A percentile compares a stretch with the other conserved stretches of the same genome.
Conservation (phyloP, 2,888 invertebrate species). For the Schrankia costaestrigalis region DNA sequence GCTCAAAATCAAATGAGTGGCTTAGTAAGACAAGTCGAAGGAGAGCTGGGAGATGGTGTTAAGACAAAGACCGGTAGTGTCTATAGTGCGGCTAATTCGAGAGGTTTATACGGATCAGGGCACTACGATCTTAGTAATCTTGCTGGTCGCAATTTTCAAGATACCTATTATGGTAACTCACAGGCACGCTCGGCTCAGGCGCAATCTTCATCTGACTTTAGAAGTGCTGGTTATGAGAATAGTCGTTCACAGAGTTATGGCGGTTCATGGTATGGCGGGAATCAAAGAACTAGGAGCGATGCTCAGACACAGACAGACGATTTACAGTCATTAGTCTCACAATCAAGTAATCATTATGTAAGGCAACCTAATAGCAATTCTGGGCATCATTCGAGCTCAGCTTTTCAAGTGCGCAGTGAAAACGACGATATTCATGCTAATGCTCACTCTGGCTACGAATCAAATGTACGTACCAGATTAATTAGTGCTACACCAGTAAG, state of each 20-base stretch:
- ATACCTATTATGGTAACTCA: slow-evolving; percentile 37
- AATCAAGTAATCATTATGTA: slow-evolving; percentile 34
- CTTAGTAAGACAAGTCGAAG: slow-evolving; percentile 62
- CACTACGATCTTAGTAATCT: slow-evolving; percentile 60
- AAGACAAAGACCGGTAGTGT: slow-evolving; percentile 62
- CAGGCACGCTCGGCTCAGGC: slow-evolving; percentile 40
- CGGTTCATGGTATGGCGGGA: slow-evolving; percentile 23
- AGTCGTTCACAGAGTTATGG: slow-evolving; percentile 33
- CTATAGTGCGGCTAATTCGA: slow-evolving; percentile 65
- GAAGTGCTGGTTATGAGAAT: slow-evolving; percentile 29
- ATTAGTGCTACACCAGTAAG: slow-evolving; percentile 50
- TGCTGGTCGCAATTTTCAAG: slow-evolving; percentile 65
- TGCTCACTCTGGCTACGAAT: slow-evolving; percentile 34
- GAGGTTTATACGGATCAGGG: slow-evolving; percentile 66
- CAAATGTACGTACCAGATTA: slow-evolving; percentile 39
- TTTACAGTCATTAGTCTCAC: slow-evolving; percentile 39
- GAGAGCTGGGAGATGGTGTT: slow-evolving; percentile 66
- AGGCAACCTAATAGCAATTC: slow-evolving; percentile 33
- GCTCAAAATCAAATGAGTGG: slow-evolving; percentile 75
- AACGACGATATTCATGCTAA: slow-evolving; percentile 36
- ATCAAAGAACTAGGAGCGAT: slow-evolving; percentile 3
- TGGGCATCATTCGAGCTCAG: slow-evolving; percentile 45
- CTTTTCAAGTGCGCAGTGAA: slow-evolving; percentile 37
- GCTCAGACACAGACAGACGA: slow-evolving; percentile 22
- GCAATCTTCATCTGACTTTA: slow-evolving; percentile 19